These are phyloP conservation scores for Telmatherina bonti DNA, from an alignment of 2,797 vertebrate genomes.

Conservation along the genomic window DNA sequence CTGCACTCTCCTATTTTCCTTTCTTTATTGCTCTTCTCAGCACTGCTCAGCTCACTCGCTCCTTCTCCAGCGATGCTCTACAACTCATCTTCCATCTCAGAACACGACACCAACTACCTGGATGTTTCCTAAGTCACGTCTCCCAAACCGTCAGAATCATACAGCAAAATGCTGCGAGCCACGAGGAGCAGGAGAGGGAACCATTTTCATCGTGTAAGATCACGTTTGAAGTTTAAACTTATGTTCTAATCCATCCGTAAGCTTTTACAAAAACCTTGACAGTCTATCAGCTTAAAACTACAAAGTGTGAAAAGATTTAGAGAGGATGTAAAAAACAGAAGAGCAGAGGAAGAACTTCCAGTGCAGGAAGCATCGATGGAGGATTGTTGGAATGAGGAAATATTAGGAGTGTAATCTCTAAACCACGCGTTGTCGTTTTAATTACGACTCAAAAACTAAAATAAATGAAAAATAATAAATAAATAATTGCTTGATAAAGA, in stretches of 20 bases:
- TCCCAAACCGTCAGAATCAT: conserved; percentile 29
- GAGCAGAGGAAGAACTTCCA: background rate
- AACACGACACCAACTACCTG: conserved; percentile 1
- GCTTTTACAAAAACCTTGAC: background rate
- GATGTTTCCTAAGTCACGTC: background rate
- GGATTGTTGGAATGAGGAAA: background rate
- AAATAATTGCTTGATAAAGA: too few relatives aligned
- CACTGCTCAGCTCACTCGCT: conserved; percentile 21
- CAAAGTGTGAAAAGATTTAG: background rate
- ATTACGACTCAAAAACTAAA: background rate
- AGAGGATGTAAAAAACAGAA: background rate
- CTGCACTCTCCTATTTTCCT: conserved; percentile 46
- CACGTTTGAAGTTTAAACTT: background rate
- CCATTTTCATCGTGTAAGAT: background rate
- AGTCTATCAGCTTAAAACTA: background rate
- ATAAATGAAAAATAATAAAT: too few relatives aligned
- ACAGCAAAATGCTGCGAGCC: background rate
- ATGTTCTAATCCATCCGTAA: background rate
- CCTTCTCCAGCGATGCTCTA: conserved; percentile 22
- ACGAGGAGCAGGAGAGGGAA: background rate
- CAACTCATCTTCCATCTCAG: conserved; percentile 24
- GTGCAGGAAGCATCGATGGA: background rate
- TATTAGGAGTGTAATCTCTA: background rate
- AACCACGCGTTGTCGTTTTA: too few relatives aligned
- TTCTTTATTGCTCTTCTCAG: conserved; percentile 43